Percentiles rank a stretch among this genome's conserved stretches.
These are phyloP conservation scores for Drosophila diplacantha DNA, from an alignment of 2,888 invertebrate genomes.

Conservation along the genomic window DNA sequence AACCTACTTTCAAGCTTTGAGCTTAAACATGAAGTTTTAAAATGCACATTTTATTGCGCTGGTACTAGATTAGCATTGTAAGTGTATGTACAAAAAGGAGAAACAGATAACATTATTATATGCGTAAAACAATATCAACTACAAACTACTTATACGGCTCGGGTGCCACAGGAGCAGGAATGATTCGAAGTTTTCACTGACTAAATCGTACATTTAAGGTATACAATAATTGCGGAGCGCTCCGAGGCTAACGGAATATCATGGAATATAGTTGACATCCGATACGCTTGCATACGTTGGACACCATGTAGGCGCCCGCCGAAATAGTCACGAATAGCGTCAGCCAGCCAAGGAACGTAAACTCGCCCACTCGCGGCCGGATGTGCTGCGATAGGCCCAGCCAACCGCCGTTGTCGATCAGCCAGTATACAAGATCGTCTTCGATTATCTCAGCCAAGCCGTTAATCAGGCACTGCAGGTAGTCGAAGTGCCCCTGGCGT, in stretches of 20 bases:
- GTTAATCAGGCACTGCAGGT: slow-evolving; percentile 86
- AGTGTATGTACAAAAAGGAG: slow-evolving; percentile 46
- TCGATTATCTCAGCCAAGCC: slow-evolving; percentile 86
- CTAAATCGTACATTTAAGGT: slow-evolving; percentile 36
- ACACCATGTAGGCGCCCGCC: slow-evolving; percentile 74
- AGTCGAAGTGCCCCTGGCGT: slow-evolving; percentile 86
- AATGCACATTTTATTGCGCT: slow-evolving; percentile 51
- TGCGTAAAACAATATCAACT: slow-evolving; percentile 47
- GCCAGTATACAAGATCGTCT: slow-evolving; percentile 84
- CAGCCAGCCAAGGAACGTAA: slow-evolving; percentile 76
- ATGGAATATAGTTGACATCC: slow-evolving; percentile 77
- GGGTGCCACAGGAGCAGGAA: slow-evolving; percentile 48
- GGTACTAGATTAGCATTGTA: slow-evolving; percentile 50
- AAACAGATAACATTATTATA: slow-evolving; percentile 61
- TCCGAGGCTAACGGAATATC: slow-evolving; percentile 67
- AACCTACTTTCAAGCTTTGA: neutral
- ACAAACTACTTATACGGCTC: slow-evolving; percentile 48
- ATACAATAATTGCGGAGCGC: slow-evolving; percentile 18
- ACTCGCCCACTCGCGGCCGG: slow-evolving; percentile 70
- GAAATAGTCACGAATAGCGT: slow-evolving; percentile 75
- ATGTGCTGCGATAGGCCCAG: slow-evolving; percentile 75
- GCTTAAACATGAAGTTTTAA: slow-evolving; percentile 1
- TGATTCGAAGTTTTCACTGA: slow-evolving; percentile 61
- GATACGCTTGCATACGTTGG: slow-evolving; percentile 74
- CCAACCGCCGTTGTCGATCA: slow-evolving; percentile 91